Percentiles rank a stretch among this genome's conserved stretches.
phyloP scores from a whole-genome alignment of 2,888 invertebrate genomes.

The Antitype chi region DNA sequence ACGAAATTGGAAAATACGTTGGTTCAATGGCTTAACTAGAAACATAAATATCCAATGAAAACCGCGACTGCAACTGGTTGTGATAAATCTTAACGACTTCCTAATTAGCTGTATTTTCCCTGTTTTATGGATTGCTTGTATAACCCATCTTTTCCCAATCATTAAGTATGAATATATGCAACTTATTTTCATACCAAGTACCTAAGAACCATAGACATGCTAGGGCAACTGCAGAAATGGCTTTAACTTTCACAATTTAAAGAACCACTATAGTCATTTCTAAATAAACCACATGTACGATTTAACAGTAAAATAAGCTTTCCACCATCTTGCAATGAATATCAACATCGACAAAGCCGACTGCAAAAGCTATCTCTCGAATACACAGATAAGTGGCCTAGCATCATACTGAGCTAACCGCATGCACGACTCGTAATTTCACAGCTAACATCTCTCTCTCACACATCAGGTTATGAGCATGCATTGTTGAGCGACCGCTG shows the following conservation, averaged over 20 bases:
- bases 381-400: conserved; percentile 40
- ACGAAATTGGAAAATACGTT: conserved; percentile 6
- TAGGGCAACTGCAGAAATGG: not conserved
- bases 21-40: not conserved
- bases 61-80: conserved; percentile 18
- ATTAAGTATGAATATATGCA: conserved; percentile 4
- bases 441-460: conserved; percentile 57
- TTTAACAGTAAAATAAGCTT: conserved; percentile 12
- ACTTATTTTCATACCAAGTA: not conserved
- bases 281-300: conserved; percentile 10
- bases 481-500: conserved; percentile 57
- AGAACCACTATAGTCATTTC: not conserved
- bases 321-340: not conserved
- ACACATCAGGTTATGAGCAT: conserved; percentile 38
- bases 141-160: conserved; percentile 21
- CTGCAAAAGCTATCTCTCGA: conserved; percentile 24
- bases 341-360: conserved; percentile 29
- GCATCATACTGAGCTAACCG: conserved; percentile 47
- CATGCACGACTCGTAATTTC: conserved; percentile 55
- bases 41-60: conserved; percentile 17
- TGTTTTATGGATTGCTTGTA: conserved; percentile 26
- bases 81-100: conserved; percentile 46
- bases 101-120: conserved; percentile 44
- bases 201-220: not conserved
- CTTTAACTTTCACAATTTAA: not conserved